Evolutionary conservation across 1,140 invertebrate species (phyloP).

Genomic region (Brachionus sp.): DNA sequence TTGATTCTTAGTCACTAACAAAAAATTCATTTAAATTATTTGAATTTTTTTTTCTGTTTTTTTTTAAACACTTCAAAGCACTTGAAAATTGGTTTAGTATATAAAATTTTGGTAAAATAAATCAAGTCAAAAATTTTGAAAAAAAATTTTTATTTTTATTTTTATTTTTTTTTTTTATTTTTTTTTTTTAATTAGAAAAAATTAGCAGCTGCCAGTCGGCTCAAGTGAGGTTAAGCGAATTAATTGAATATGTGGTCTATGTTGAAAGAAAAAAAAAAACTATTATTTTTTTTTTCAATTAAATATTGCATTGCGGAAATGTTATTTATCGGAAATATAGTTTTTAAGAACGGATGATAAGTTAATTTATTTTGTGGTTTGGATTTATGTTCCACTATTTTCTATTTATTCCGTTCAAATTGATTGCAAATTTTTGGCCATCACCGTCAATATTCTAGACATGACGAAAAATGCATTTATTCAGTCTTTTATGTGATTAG

Average conservation of each 20-base stretch:
- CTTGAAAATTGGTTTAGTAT: too few species aligned
- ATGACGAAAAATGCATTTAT: not conserved
- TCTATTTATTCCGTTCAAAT: constrained; percentile 22
- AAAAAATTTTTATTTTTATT: too few species aligned
- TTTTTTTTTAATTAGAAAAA: not conserved
- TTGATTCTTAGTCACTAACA: not conserved
- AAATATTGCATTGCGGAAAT: not conserved
- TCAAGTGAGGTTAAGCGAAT: not conserved
- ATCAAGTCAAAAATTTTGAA: not conserved
- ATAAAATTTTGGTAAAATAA: not conserved
- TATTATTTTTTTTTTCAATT: not conserved
- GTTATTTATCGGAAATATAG: not conserved
- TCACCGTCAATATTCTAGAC: not conserved
- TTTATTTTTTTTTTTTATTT: too few species aligned
- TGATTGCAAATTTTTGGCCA: not conserved
- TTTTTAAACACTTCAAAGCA: too few species aligned
- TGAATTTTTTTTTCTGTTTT: not conserved
- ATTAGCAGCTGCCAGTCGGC: not conserved
- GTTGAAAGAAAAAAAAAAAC: not conserved
- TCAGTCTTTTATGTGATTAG: not conserved
- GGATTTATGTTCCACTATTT: not conserved
- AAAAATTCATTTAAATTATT: not conserved
- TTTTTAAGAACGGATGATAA: constrained; percentile 3
- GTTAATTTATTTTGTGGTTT: constrained; percentile 24
- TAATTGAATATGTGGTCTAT: not conserved